Conservation (phyloP, 2,797 vertebrate species). For the Acrocephalus scirpaceus region DNA sequence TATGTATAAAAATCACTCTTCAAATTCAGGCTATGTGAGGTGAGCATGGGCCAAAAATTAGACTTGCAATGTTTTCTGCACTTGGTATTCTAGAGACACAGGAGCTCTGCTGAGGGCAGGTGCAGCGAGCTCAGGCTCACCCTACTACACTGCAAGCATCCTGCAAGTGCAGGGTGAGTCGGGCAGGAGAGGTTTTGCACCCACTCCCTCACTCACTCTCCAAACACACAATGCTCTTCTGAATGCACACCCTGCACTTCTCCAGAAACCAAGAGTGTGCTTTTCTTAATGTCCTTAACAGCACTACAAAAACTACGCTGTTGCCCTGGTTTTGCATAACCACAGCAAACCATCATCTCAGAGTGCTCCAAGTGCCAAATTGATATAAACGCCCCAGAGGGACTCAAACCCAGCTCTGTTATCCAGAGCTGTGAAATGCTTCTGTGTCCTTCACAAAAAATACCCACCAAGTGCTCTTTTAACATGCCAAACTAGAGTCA, state of each 20-base stretch:
- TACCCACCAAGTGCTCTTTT: background rate
- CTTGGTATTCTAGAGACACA: background rate
- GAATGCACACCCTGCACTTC: background rate
- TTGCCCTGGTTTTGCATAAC: background rate
- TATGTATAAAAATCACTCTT: background rate
- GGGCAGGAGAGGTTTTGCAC: background rate
- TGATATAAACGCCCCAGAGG: background rate
- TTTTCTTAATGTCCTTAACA: background rate
- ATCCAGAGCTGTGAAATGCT: background rate
- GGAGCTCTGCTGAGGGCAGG: background rate
- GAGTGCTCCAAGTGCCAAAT: background rate
- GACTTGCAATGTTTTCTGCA: background rate
- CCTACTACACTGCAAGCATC: background rate
- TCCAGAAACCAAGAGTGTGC: background rate
- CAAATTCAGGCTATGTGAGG: background rate
- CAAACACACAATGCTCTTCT: background rate
- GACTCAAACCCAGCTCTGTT: background rate
- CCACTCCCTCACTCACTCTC: background rate
- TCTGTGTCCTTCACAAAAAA: background rate
- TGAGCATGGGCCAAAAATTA: background rate
- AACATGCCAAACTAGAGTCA: background rate
- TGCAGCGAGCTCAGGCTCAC: background rate
- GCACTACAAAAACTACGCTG: background rate
- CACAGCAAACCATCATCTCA: background rate
- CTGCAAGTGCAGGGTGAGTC: background rate